Conservation (phyloP, 1,140 invertebrate species). For the Micrasema minimum region DNA sequence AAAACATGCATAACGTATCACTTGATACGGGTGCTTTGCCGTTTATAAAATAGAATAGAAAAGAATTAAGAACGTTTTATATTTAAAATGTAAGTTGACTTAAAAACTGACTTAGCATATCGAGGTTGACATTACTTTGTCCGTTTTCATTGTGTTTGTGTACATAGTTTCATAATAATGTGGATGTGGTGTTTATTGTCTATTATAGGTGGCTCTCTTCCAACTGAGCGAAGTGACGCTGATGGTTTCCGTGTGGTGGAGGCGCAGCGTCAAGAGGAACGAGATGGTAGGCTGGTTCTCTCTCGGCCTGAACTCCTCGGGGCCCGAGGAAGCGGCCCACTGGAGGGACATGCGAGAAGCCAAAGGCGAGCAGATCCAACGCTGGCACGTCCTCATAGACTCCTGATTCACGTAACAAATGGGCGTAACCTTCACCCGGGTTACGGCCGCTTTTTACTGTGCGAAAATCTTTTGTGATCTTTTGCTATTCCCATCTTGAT, state of each 20-base stretch:
- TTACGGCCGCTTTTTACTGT: slow-evolving; percentile 49
- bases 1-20: too few species aligned
- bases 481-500: slow-evolving; percentile 52
- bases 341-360: slow-evolving; percentile 90
- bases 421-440: slow-evolving; percentile 46
- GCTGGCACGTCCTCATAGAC: slow-evolving; percentile 65
- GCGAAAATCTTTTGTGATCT: slow-evolving; percentile 51
- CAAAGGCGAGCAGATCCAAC: slow-evolving; percentile 64
- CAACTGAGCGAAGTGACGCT: slow-evolving; percentile 95
- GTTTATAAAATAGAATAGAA: too few species aligned
- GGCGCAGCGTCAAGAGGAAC: slow-evolving; percentile 90
- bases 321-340: slow-evolving; percentile 91
- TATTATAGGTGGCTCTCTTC: slow-evolving; percentile 88
- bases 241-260: slow-evolving; percentile 93
- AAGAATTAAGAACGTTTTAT: too few species aligned
- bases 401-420: slow-evolving; percentile 60
- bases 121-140: too few species aligned
- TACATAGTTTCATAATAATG: too few species aligned
- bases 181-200: too few species aligned
- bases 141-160: too few species aligned
- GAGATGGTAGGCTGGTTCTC: slow-evolving; percentile 98
- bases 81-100: too few species aligned
- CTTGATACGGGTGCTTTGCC: too few species aligned
- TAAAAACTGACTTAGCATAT: too few species aligned
- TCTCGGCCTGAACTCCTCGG: slow-evolving; percentile 89